Evolutionary conservation across 1,140 invertebrate genomes (phyloP), one percentile per base, ranked within the genome.

Genomic region (Scaptomyza pallida): DNA sequence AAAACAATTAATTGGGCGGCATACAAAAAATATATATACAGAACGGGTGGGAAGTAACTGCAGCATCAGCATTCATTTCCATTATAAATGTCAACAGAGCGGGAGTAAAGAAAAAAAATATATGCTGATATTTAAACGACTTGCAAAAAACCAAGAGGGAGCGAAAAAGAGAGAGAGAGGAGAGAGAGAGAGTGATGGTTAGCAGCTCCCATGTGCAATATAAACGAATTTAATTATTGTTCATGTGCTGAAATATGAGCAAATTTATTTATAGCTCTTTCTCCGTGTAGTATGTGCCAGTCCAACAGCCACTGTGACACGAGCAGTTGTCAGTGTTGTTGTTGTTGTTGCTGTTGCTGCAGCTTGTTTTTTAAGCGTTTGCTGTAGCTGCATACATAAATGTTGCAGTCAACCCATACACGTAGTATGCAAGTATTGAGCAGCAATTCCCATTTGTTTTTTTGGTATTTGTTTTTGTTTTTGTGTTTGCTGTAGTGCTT

Each of bases 141-240:
- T 47, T 26, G 21, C 30, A 8, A 19, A 30, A 15, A 65, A 72
- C 59, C 70, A 60, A 54, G 43, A 19, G n/a, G n/a, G n/a, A n/a
- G n/a, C n/a, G n/a, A 23, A 23, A 23, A 5, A 23, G 3, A 23
- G 23, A 4, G 23, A 23, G 4, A 23, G 43, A 9, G 67, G 52
- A 17, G 4, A 13, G 45, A 13, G 21, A n/a, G 33, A 12, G 19
- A 3, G 5, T 13, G 15, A 61, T 72, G 48, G 76, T 83, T 80
- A 79, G 72, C 70, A 69, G 70, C 43, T 52, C 81, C 78, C 77
- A 72, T 81, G 70, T 82, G 82, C 77, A 57, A 86, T 73, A 77
- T 86, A 76, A 85, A 75, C 82, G 78, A 86, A 86, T 86, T 88
- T 86, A 86, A 86, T 86, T 86, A 86, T 86, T 86, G 82, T 88